Evolutionary conservation across 2,888 invertebrate genomes (phyloP), one percentile per base, ranked within the genome.

Genomic region (Caenorhabditis panamensis): DNA sequence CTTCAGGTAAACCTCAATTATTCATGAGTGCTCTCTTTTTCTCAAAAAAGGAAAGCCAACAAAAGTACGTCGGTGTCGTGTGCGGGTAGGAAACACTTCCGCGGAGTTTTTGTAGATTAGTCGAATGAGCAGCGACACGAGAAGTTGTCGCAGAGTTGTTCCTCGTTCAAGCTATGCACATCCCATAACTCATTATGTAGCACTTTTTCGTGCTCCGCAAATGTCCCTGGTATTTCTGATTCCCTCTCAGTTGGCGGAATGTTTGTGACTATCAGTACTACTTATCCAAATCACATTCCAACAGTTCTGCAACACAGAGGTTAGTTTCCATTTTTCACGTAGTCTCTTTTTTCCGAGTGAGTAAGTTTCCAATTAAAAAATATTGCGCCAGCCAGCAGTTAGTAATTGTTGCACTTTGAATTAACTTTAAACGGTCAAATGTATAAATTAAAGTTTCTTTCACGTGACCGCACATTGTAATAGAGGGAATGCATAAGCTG

Each of bases 141-240:
- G 26, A 71, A 61, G 59, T 69, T 69, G 69, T 69, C 59, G 64
- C 16, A 54, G 54, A 66, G 54, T 18, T 41, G 31, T 31, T 16
- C 37, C 36, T 66, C 41, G 73, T 44, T 64, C 71, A 36, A 75
- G 75, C 75, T 66, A 66, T 75, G 75, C 75, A 75, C 75, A 75
- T 75, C 66, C 66, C 75, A 75, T 75, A 75, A 75, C 75, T 75
- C 75, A 75, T 75, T 75, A 75, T 75, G 75, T 75, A 75, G 75
- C 75, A 75, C 75, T 75, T 75, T 75, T 75, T 75, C 66, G 66
- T 75, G 51, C 61, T 53, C 61, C 66, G 37, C 75, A 75, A 75
- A 66, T 75, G 75, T 75, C 61, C 53, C 61, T 75, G 59, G 61
- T 66, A 66, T 61, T 54, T 16, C 59, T 66, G 66, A 66, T 75